Conservation (phyloP, 2,113 vertebrate species). For the Prunella himalayana region DNA sequence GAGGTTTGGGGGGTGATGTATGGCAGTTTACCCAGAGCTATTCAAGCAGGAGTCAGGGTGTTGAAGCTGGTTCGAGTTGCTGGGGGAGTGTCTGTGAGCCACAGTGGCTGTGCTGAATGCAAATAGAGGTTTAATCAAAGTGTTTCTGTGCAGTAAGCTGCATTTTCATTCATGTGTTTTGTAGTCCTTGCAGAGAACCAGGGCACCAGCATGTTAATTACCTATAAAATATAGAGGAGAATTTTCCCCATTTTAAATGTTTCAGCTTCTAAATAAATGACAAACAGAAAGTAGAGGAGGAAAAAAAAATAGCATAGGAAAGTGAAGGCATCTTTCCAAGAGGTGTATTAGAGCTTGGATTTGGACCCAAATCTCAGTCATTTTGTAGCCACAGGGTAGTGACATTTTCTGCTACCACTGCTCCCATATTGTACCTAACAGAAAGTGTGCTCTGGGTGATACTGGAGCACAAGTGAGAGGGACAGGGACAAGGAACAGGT, state of each 20-base stretch:
- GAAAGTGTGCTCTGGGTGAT: neutral
- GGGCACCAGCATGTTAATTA: neutral
- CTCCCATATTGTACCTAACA: neutral
- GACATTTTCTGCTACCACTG: neutral
- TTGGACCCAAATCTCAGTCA: neutral
- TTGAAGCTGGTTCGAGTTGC: rapidly evolving
- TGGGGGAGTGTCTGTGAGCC: neutral
- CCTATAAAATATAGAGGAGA: neutral
- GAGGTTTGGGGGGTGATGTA: neutral
- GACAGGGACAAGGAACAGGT: neutral
- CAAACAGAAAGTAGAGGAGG: neutral
- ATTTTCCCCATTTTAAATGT: neutral
- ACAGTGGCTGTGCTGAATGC: neutral
- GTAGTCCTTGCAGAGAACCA: neutral
- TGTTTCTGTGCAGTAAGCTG: neutral
- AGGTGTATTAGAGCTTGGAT: neutral
- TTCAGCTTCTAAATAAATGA: neutral
- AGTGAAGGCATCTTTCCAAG: neutral
- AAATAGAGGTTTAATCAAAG: neutral
- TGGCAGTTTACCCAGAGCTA: neutral
- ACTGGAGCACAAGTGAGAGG: neutral
- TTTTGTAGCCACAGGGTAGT: neutral
- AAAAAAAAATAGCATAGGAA: neutral
- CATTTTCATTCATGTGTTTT: neutral
- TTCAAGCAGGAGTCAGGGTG: neutral